Evolutionary conservation across 2,888 invertebrate genomes (phyloP), one percentile per base, ranked within the genome.

Genomic region (Sipha maydis): DNA sequence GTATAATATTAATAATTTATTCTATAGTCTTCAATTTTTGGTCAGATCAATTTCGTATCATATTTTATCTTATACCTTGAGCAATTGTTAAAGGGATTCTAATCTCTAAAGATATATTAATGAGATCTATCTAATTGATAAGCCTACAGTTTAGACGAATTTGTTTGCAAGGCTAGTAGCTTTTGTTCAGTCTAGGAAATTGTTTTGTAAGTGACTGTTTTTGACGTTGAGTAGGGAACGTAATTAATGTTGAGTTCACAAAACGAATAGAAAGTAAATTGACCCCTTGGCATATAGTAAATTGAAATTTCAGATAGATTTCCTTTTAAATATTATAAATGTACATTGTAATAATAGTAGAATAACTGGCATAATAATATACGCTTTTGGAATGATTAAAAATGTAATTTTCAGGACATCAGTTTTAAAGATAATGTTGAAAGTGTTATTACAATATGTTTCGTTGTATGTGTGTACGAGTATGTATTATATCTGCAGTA

Each of bases 171-270:
- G 14, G 71, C 71, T 31, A 14, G 21, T 76, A n/a, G 73, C 54
- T 61, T 77, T 77, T 85, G 77, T 85, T 69, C n/a, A 1, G 78
- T 1, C 67, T 67, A 85, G 76, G 69, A 77, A 77, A 69, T 69
- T 77, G 69, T 85, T 77, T 77, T 21, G 48, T 48, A 31, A 79
- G 78, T 28, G 73, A 86, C 54, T 86, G 86, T 73, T 86, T 73
- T 80, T 86, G 86, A 86, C 79, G 61, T 86, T 73, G 86, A 86
- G 86, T 86, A 80, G 86, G 79, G 79, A 56, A 86, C 80, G 79
- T 86, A 86, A 86, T 86, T 86, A 86, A 86, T 73, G 56, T 80
- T 61, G 61, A 80, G 61, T 80, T 71, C 73, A 56, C 71, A 56
- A 79, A 79, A 79, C 73, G 79, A 86, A 73, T 73, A 77, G 28